Base-by-base conservation (phyloP, 2,113 vertebrate species). In the Electrona antarctica region DNA sequence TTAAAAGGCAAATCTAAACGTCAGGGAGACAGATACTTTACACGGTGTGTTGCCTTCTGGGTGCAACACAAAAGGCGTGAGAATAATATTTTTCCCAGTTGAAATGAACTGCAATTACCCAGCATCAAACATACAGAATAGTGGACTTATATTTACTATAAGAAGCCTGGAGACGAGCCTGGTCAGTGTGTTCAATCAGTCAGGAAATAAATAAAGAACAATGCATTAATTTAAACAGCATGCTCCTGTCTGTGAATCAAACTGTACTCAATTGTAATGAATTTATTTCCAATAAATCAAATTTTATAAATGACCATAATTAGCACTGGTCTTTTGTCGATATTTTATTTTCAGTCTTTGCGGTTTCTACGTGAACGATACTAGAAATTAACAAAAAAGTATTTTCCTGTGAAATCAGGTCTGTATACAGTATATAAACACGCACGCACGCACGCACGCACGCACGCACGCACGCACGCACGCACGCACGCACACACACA, bases 1-100 rank as follows among this genome's bases (percentile, higher is more conserved):
- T 90, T 88, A 84, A 92, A 92, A 88, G 85, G 87, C 84, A 81
- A 88, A 86, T 87, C 84, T 90, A 91, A 91, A 89, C 83, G 90
- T 90, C 91, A 90, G 87, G 60, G 85, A 91, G 89, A 89, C 79
- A 69, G 87, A 91, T 91, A 72, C 79, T 87, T 85, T 85, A 80
- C 87, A 86, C 81, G 81, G 79, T 76, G 76, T 7, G 8, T 67
- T 91, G 88, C 88, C 90, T 92, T 88, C 84, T 90, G 88, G 91
- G 90, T 78, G 67, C 69, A 71, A 83, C 82, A 71, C 79, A 82
- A 77, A 79, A 88, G 77, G 80, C 79, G 58, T 71, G 70, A 80
- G 83, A 86, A 85, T 81, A 74, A 85, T 74, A 77, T 89, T 82
- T 84, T 73, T 77, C 80, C 84, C 81, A 71, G 85, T 60, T 85